phyloP scores from a whole-genome alignment of 2,797 vertebrate species.

The Etheostoma nigrum region DNA sequence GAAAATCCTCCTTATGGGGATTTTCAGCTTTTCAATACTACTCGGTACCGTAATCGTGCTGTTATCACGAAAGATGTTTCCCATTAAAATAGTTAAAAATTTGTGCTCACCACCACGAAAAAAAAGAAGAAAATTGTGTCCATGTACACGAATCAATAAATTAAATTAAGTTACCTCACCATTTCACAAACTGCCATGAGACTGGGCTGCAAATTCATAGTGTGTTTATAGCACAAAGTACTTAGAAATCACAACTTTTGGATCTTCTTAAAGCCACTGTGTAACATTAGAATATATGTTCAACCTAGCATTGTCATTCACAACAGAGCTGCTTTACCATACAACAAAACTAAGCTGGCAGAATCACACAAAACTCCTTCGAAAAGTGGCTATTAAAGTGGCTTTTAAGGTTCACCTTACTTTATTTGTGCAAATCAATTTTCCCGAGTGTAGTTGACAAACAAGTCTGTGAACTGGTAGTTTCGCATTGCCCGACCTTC shows the following conservation, averaged over 20 bases:
- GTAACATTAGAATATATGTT: not conserved
- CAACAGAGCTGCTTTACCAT: not conserved
- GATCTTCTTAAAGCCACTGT: not conserved
- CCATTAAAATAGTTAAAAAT: no score
- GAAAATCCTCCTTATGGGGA: no score
- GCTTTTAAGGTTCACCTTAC: not conserved
- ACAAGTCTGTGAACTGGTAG: constrained; percentile 22
- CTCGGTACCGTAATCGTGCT: no score
- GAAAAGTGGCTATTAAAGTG: not conserved
- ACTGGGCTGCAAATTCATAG: no score
- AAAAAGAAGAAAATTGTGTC: no score
- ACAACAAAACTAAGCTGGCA: not conserved
- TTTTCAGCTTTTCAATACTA: no score
- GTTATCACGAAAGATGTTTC: no score
- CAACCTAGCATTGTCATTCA: not conserved
- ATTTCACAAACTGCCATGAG: no score
- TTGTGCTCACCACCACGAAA: no score
- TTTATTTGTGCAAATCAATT: not conserved
- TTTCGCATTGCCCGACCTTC: no score
- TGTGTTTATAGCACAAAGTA: not conserved
- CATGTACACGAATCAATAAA: no score
- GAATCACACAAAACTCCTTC: not conserved
- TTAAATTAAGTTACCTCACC: no score
- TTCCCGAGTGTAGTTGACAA: constrained; percentile 15
- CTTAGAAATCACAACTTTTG: not conserved